Evolutionary conservation across 2,797 vertebrate species (phyloP).

Genomic region (Schizopygopsis pylzovi): DNA sequence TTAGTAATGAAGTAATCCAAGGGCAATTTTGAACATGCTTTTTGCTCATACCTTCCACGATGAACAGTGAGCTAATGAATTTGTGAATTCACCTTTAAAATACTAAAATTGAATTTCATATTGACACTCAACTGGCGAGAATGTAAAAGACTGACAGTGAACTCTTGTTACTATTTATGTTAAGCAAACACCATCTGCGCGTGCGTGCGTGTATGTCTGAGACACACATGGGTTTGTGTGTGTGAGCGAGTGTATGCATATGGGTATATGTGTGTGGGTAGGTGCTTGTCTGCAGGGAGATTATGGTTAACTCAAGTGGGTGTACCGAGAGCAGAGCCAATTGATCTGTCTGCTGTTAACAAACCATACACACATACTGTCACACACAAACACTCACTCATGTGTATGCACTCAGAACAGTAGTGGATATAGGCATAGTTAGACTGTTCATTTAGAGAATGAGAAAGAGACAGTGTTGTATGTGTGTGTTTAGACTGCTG

Average conservation of each 20-base stretch:
- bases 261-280: constrained; percentile 40
- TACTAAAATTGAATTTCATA: not conserved
- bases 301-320: constrained; percentile 78
- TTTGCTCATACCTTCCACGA: not conserved
- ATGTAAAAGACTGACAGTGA: not conserved
- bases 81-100: constrained; percentile 8
- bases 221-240: constrained; percentile 7
- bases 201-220: constrained; percentile 6
- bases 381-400: constrained; percentile 37
- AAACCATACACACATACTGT: constrained; percentile 65
- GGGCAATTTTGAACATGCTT: not conserved
- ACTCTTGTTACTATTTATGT: not conserved
- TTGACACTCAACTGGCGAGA: not conserved
- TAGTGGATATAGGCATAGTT: constrained; percentile 15
- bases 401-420: constrained; percentile 16
- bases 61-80: not conserved
- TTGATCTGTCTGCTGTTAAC: constrained; percentile 81
- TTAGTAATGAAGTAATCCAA: not conserved
- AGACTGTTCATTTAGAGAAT: constrained; percentile 13
- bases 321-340: constrained; percentile 77
- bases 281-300: constrained; percentile 70
- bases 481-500: constrained; percentile 20
- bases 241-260: constrained; percentile 19
- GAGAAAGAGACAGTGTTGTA: constrained; percentile 13
- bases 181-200: constrained; percentile 7